Evolutionary conservation across 2,113 vertebrate genomes (phyloP), one percentile per base, ranked within the genome.

Genomic region (Pampusana beccarii): DNA sequence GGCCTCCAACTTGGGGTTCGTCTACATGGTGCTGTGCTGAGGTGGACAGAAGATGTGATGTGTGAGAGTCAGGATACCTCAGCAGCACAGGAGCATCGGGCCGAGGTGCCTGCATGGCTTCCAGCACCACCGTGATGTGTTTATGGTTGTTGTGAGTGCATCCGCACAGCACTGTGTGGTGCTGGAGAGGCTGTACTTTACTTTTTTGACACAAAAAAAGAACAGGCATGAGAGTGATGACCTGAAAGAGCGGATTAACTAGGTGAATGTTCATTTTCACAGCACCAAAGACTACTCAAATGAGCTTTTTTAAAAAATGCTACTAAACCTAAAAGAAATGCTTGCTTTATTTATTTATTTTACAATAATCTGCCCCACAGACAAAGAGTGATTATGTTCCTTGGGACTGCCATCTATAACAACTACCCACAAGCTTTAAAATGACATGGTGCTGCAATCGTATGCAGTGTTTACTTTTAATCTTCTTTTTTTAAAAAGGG

Each of bases 11-110:
- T 34, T 1, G 3, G 18, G 58, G 4, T 16, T 16, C 0, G 0
- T 36, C 51, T 46, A 24, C 38, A 25, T 0, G 0, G 57, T 6
- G 9, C 33, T 40, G 0, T 42, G 62, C 62, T 0, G 1, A 11
- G 18, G 25, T 61, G 50, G 64, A 16, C 13, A 36, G 71, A 82
- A 75, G 29, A 72, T 74, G 2, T 50, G 23, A 0, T 4, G 1
- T 2, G 31, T 13, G 38, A 33, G 48, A 25, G n/a, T 13, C 13
- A 6, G 26, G 31, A 25, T 21, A 75, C 26, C 48, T 33, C 40
- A 50, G 64, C 40, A 54, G 56, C 65, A 50, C n/a, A 16, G 74
- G 36, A 67, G 2, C 28, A 6, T 9, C 9, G 0, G 58, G 61
- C n/a, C 48, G 12, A 9, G 15, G 38, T 56, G 74, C 33, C 57